Evolutionary conservation across 2,888 invertebrate genomes (phyloP), one percentile per base, ranked within the genome.

Genomic region (Operophtera brumata): DNA sequence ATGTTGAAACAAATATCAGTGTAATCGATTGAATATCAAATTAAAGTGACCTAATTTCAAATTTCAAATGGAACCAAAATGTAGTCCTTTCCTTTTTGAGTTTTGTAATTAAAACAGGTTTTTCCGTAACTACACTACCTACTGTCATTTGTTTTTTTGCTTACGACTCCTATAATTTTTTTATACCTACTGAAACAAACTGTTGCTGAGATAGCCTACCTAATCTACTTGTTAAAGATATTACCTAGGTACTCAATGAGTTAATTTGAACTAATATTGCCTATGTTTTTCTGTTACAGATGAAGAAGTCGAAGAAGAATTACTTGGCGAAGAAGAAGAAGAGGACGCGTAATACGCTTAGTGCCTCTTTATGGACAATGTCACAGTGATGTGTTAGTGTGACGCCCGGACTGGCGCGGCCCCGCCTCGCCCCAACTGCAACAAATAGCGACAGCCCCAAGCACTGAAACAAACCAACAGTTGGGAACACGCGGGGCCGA

Each of bases 321-420:
- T 88, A 78, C 75, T 89, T 75, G 89, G 78, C 11, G 91, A 90
- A 72, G 90, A 91, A 69, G 91, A 91, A 64, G 91, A 90, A 72
- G 91, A 91, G 62, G 91, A 91, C 67, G 90, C 91, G 91, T 91
- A 91, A 91, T 91, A 91, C 84, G 84, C 76, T 77, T 80, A 72
- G 83, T 77, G 83, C 80, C 80, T 84, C 81, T 71, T 64, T 77
- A 88, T 82, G 90, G 90, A 90, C 90, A 87, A 90, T 90, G 90
- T 90, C 90, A 90, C 90, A 88, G 90, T 90, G 90, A 86, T 80
- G 89, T 89, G 89, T 86, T 85, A 84, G 87, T 88, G 90, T 88
- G 89, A 87, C 86, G 88, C 79, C 83, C 80, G 82, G 81, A 80
- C 77, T 77, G 80, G 79, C 77, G 78, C 83, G 88, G 85, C 87